These are phyloP conservation scores for Diorhabda sublineata DNA, from an alignment of 1,140 invertebrate genomes.

Conservation along the genomic window DNA sequence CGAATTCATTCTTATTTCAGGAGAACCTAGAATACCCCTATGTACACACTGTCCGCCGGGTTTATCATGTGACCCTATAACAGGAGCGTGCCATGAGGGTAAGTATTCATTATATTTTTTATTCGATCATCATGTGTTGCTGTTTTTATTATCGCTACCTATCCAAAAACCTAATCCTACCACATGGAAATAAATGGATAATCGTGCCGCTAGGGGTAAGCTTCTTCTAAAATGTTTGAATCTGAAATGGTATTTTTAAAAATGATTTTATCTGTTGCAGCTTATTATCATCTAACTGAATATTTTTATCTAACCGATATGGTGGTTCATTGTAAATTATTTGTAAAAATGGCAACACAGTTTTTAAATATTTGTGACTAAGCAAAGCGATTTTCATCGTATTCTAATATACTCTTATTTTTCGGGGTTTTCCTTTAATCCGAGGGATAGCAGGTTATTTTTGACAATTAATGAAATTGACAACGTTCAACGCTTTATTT, in stretches of 20 bases:
- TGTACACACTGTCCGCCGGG: constrained; percentile 74
- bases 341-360: constrained; percentile 44
- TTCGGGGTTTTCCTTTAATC: not conserved
- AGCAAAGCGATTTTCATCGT: constrained; percentile 23
- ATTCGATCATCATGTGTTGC: constrained; percentile 37
- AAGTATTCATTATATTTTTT: constrained; percentile 40
- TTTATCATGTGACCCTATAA: constrained; percentile 66
- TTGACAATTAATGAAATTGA: not conserved
- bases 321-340: constrained; percentile 30
- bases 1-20: constrained; percentile 13
- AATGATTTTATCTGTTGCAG: constrained; percentile 33
- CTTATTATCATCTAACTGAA: constrained; percentile 42
- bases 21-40: constrained; percentile 43
- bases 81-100: constrained; percentile 77
- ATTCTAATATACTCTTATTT: constrained; percentile 30
- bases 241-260: constrained; percentile 11
- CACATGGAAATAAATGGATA: constrained; percentile 20
- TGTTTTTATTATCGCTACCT: constrained; percentile 38
- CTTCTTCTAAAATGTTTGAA: not conserved
- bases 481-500: too few relatives aligned
- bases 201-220: constrained; percentile 6
- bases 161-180: constrained; percentile 17
- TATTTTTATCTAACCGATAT: constrained; percentile 33
- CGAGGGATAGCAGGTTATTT: not conserved
- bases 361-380: constrained; percentile 10